These are phyloP conservation scores for Aporophyla nigra DNA, from an alignment of 2,888 invertebrate genomes.

Conservation along the genomic window DNA sequence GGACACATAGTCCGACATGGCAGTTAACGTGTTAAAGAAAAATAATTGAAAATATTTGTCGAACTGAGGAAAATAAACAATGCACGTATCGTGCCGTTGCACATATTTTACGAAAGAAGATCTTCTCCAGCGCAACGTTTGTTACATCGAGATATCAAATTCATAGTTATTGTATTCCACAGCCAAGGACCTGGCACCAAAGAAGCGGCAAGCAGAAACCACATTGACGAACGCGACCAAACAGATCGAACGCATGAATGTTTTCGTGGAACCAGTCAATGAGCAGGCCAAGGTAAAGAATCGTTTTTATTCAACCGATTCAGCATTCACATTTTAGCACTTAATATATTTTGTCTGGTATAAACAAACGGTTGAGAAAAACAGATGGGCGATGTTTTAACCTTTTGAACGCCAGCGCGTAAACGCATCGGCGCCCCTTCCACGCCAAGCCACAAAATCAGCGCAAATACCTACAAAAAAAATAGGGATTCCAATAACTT, in stretches of 20 bases:
- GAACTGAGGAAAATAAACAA: too few relatives aligned
- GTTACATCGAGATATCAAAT: not conserved
- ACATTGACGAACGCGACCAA: slow-evolving; percentile 90
- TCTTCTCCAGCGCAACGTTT: not conserved
- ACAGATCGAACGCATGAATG: slow-evolving; percentile 92
- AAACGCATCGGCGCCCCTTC: too few relatives aligned
- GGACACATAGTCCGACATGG: too few relatives aligned
- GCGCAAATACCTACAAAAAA: too few relatives aligned
- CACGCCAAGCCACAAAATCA: too few relatives aligned
- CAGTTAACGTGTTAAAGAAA: too few relatives aligned
- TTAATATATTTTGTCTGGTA: not conserved
- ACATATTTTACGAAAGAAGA: not conserved
- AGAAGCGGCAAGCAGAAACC: slow-evolving; percentile 75
- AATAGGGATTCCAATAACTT: too few relatives aligned
- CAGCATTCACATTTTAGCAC: not conserved
- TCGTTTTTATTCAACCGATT: not conserved
- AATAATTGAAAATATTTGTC: too few relatives aligned
- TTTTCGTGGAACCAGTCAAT: slow-evolving; percentile 93
- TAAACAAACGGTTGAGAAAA: not conserved
- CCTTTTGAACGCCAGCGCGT: too few relatives aligned
- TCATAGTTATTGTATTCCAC: slow-evolving; percentile 31
- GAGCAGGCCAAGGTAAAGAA: slow-evolving; percentile 87
- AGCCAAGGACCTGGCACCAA: slow-evolving; percentile 83
- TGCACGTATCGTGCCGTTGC: too few relatives aligned
- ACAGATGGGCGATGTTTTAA: not conserved